A percentile compares a stretch with the other conserved stretches of the same genome.
These are phyloP conservation scores for Halichoeres trimaculatus DNA, from an alignment of 2,113 vertebrate species.

Conservation along the genomic window DNA sequence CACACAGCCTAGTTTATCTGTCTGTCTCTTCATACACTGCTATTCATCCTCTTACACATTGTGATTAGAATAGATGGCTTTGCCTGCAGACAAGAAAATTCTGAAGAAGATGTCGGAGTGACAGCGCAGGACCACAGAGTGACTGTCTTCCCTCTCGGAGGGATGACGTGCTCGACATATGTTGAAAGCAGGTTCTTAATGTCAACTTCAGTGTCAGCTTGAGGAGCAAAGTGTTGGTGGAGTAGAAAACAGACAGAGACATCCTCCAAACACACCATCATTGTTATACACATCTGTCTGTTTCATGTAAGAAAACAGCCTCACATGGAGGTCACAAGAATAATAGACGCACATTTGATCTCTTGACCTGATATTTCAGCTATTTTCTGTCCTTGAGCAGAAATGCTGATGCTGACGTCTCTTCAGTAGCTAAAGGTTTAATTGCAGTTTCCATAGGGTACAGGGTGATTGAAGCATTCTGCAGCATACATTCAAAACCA, in stretches of 20 bases:
- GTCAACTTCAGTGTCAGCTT: conserved; percentile 38
- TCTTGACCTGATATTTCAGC: too few species aligned
- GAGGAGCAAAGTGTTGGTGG: not conserved
- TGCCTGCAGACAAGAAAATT: conserved; percentile 29
- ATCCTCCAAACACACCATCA: not conserved
- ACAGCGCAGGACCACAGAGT: conserved; percentile 5
- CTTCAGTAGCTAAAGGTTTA: too few species aligned
- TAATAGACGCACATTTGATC: too few species aligned
- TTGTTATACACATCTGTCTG: not conserved
- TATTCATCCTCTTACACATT: conserved; percentile 35
- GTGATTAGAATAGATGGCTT: conserved; percentile 55
- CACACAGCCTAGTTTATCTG: not conserved
- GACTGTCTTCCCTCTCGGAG: conserved; percentile 5
- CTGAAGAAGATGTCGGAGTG: conserved; percentile 26
- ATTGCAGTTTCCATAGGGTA: too few species aligned
- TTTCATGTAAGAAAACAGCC: not conserved
- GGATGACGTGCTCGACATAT: conserved; percentile 16
- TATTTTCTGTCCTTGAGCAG: too few species aligned
- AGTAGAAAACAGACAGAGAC: not conserved
- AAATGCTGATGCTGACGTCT: too few species aligned
- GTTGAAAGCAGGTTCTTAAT: conserved; percentile 35
- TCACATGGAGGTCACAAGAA: not conserved
- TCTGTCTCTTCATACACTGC: not conserved
- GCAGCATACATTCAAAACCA: too few species aligned
- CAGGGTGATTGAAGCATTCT: too few species aligned